Conservation (phyloP, 1,140 invertebrate species). For the Bombus superbus region DNA sequence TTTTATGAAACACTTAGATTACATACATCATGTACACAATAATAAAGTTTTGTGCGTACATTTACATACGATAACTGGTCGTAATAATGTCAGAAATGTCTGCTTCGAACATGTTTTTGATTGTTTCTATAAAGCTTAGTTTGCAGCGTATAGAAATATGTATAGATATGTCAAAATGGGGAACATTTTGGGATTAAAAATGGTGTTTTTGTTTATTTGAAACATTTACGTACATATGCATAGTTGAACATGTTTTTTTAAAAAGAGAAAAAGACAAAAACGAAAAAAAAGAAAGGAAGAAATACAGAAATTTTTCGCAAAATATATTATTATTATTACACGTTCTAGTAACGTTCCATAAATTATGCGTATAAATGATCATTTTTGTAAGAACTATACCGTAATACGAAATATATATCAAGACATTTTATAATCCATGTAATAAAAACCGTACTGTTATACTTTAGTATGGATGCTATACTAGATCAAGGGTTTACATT, state of each 20-base stretch:
- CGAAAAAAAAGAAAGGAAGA: too few relatives aligned
- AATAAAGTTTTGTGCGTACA: not conserved
- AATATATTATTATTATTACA: conserved; percentile 11
- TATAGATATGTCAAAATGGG: too few relatives aligned
- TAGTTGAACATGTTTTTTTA: not conserved
- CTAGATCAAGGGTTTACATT: not conserved
- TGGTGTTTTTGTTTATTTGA: too few relatives aligned
- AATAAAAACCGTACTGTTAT: not conserved
- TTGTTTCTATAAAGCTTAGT: not conserved
- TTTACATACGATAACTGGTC: conserved; percentile 16
- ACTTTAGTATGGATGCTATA: not conserved
- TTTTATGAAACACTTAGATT: not conserved
- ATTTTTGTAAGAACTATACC: not conserved
- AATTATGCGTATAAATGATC: not conserved
- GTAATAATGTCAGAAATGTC: conserved; percentile 1
- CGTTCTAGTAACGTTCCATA: not conserved
- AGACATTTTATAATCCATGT: not conserved
- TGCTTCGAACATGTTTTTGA: not conserved
- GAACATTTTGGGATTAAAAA: too few relatives aligned
- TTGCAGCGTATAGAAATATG: not conserved
- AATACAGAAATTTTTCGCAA: not conserved
- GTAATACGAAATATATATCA: not conserved
- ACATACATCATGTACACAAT: not conserved
- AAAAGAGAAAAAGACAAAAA: not conserved
- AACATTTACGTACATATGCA: not conserved